phyloP scores from a whole-genome alignment of 2,888 invertebrate species.

The Anoplius nigerrimus region DNA sequence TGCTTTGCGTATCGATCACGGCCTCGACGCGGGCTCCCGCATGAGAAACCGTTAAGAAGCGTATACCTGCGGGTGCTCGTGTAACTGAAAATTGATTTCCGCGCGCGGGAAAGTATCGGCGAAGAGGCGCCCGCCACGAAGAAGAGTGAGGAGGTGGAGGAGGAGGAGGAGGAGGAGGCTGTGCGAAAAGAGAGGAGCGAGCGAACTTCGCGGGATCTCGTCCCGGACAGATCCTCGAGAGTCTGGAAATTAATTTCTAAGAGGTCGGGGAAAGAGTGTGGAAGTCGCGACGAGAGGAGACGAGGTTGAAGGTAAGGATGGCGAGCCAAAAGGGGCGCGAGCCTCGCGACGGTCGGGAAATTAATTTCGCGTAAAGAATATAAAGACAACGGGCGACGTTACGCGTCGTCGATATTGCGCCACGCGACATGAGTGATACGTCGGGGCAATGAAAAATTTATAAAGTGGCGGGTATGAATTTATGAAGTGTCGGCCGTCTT shows the following conservation, averaged over 20 bases:
- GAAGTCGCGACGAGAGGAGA: not conserved
- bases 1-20: too few species aligned
- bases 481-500: too few species aligned
- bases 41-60: not conserved
- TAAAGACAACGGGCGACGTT: constrained; percentile 3
- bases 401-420: not conserved
- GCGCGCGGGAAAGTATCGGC: constrained; percentile 2
- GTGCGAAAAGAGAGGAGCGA: constrained; percentile 8
- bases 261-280: constrained; percentile 19
- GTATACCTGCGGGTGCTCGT: not conserved
- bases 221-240: constrained; percentile 35
- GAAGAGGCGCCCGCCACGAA: constrained; percentile 6
- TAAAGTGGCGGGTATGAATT: too few species aligned
- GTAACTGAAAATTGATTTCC: constrained; percentile 8
- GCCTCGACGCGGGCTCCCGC: too few species aligned
- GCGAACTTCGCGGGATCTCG: constrained; percentile 15
- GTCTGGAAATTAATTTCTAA: constrained; percentile 38
- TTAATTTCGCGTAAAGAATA: constrained; percentile 14
- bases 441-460: constrained; percentile 26
- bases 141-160: too few species aligned
- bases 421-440: constrained; percentile 17
- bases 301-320: not conserved
- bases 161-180: constrained; percentile 11
- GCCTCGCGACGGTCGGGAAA: not conserved
- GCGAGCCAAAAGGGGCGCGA: not conserved